Evolutionary conservation across 2,797 vertebrate genomes (phyloP).

Genomic region (Cossypha niveicapilla): DNA sequence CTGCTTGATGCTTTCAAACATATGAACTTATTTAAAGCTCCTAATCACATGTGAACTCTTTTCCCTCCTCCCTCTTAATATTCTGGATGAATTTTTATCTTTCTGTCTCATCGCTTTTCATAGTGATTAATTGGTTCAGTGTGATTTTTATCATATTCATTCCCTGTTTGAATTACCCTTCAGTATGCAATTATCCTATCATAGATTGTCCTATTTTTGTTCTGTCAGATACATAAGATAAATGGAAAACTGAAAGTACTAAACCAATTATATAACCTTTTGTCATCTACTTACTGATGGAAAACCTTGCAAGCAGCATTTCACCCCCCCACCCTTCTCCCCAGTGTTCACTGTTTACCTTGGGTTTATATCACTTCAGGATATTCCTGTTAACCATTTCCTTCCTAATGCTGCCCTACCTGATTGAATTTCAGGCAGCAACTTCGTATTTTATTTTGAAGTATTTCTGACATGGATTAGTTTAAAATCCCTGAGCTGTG

Average conservation of each 20-base stretch:
- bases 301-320: slow-evolving; percentile 32
- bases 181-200: slow-evolving; percentile 76
- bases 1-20: background rate
- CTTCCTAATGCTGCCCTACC: background rate
- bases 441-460: background rate
- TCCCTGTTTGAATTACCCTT: slow-evolving; percentile 72
- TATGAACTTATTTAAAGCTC: background rate
- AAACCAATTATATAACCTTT: slow-evolving; percentile 71
- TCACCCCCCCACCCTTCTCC: accelerated
- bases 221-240: slow-evolving; percentile 72
- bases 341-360: slow-evolving; percentile 37
- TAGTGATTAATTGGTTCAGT: slow-evolving; percentile 70
- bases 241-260: slow-evolving; percentile 70
- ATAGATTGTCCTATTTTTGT: slow-evolving; percentile 71
- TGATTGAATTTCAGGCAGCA: background rate
- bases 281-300: slow-evolving; percentile 63
- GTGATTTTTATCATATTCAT: slow-evolving; percentile 72
- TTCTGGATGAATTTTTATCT: slow-evolving; percentile 66
- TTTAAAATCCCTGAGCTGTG: background rate
- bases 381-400: slow-evolving; percentile 50
- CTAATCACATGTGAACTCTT: slow-evolving; percentile 53
- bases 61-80: slow-evolving; percentile 17
- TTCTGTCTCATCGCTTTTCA: slow-evolving; percentile 57
- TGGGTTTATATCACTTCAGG: slow-evolving; percentile 37
- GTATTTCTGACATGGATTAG: background rate